phyloP scores from a whole-genome alignment of 1,140 invertebrate species.

The Goniozus legneri region DNA sequence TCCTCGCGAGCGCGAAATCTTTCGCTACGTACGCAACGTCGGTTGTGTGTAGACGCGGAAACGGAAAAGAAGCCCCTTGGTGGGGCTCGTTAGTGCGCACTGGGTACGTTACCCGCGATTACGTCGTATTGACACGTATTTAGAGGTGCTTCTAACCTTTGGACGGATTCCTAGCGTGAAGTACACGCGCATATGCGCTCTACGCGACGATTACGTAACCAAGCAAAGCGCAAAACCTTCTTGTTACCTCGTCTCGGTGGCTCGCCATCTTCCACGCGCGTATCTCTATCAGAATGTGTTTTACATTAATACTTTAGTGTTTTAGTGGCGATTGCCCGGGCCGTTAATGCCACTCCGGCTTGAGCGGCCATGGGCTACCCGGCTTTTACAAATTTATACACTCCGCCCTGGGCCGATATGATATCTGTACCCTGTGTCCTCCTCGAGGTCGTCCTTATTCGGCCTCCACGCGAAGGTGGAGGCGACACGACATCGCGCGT shows the following conservation, averaged over 20 bases:
- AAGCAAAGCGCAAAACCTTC: no score
- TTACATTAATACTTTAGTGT: constrained; percentile 54
- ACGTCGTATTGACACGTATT: not conserved
- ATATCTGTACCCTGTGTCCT: constrained; percentile 36
- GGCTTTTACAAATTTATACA: constrained; percentile 53
- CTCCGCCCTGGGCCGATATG: constrained; percentile 42
- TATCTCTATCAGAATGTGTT: constrained; percentile 54
- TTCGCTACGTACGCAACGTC: no score
- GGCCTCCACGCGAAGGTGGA: constrained; percentile 14
- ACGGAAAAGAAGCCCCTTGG: no score
- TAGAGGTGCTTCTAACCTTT: constrained; percentile 1
- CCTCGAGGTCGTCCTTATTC: constrained; percentile 32
- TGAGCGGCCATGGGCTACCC: constrained; percentile 43
- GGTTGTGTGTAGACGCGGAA: no score
- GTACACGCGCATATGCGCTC: no score
- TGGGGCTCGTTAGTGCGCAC: no score
- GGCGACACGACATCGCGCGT: constrained; percentile 8
- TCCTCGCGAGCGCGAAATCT: no score
- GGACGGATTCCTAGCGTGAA: not conserved
- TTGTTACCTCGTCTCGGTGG: no score
- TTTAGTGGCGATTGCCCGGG: constrained; percentile 49
- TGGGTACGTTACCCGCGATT: constrained; percentile 12
- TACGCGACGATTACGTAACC: no score
- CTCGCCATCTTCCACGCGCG: constrained; percentile 28
- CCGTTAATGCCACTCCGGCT: constrained; percentile 47